These are phyloP conservation scores for Drosophila putrida DNA, from an alignment of 2,888 invertebrate genomes.

Conservation along the genomic window DNA sequence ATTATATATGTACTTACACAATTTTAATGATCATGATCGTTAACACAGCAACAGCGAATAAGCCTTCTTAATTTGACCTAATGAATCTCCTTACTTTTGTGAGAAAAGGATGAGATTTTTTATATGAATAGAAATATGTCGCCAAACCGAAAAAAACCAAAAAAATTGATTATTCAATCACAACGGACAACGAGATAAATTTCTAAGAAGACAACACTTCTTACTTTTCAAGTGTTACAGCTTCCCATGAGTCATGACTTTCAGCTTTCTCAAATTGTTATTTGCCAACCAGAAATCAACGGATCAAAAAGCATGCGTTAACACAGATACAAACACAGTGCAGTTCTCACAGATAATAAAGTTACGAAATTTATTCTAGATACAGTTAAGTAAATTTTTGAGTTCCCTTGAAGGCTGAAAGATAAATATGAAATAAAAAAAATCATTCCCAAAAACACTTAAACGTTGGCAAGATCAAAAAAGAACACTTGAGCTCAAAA, in stretches of 20 bases:
- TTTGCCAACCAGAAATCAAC: slow-evolving; percentile 39
- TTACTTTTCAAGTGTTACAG: slow-evolving; percentile 37
- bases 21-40: slow-evolving; percentile 1
- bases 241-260: slow-evolving; percentile 62
- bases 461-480: slow-evolving; percentile 8
- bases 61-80: not conserved
- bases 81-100: not conserved
- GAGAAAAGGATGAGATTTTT: not conserved
- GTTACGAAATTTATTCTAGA: slow-evolving; percentile 58
- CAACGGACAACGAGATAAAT: slow-evolving; percentile 31
- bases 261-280: slow-evolving; percentile 48
- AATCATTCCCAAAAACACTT: slow-evolving; percentile 31
- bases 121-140: not conserved
- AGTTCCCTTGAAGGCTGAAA: slow-evolving; percentile 46
- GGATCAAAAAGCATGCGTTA: slow-evolving; percentile 27
- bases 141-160: not conserved
- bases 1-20: not conserved
- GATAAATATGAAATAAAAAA: slow-evolving; percentile 29
- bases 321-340: slow-evolving; percentile 9
- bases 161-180: not conserved
- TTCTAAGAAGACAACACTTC: slow-evolving; percentile 63
- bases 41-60: not conserved
- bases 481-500: slow-evolving; percentile 56
- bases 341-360: slow-evolving; percentile 32
- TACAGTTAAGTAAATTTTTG: slow-evolving; percentile 76